Evolutionary conservation across 2,797 vertebrate species (phyloP).

Genomic region (Columba guinea): DNA sequence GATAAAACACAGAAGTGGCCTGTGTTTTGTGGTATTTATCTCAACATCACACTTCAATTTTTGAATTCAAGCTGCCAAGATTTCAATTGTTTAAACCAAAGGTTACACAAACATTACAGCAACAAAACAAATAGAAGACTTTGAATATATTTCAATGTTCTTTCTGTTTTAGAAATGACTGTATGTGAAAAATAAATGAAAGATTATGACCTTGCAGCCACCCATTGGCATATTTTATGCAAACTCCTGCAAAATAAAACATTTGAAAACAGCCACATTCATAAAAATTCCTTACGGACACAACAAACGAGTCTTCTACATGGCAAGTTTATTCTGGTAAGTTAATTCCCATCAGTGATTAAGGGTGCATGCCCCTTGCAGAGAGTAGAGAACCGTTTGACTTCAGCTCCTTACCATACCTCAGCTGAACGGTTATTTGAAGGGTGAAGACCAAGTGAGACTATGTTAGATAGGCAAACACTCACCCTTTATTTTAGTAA

Average conservation of each 20-base stretch:
- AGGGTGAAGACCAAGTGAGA: neutral
- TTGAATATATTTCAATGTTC: neutral
- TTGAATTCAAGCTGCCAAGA: neutral
- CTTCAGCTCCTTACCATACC: neutral
- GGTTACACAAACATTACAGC: conserved; percentile 16
- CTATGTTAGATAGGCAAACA: neutral
- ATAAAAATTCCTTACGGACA: neutral
- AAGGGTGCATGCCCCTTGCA: neutral
- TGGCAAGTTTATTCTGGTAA: neutral
- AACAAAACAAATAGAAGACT: neutral
- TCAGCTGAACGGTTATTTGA: neutral
- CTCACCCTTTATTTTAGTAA: neutral
- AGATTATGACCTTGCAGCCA: neutral
- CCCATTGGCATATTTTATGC: neutral
- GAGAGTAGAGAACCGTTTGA: neutral
- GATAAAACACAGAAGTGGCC: conserved; percentile 16
- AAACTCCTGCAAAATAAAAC: neutral
- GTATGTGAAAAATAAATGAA: neutral
- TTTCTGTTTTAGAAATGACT: neutral
- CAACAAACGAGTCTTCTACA: neutral
- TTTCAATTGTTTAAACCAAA: conserved; percentile 36
- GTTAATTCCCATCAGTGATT: neutral
- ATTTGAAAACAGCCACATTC: neutral
- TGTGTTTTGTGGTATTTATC: conserved; percentile 16
- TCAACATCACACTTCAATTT: neutral